Conservation (phyloP, 2,888 invertebrate species). For the Salpingus planirostris region DNA sequence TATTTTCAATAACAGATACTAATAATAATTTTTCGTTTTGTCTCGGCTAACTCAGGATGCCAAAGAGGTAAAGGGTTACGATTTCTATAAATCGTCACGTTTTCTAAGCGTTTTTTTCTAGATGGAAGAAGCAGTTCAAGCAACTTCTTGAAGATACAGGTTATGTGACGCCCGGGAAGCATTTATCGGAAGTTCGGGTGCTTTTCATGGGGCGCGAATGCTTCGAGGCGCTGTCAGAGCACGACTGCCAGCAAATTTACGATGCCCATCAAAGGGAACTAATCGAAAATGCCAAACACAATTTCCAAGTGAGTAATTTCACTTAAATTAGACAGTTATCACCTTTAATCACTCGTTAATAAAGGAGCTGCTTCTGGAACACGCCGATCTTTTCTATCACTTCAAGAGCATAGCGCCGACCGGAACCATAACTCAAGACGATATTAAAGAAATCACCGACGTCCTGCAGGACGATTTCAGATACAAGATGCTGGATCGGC, state of each 20-base stretch:
- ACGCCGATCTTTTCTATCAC: conserved; percentile 88
- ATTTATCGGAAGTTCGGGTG: conserved; percentile 80
- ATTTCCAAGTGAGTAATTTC: conserved; percentile 61
- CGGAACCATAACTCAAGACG: conserved; percentile 87
- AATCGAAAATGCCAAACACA: conserved; percentile 80
- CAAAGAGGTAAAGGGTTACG: conserved; percentile 43
- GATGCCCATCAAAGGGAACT: conserved; percentile 88
- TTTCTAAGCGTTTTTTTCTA: conserved; percentile 33
- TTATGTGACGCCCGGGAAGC: conserved; percentile 93
- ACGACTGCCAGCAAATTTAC: conserved; percentile 86
- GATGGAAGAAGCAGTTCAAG: conserved; percentile 92
- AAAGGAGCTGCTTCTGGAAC: conserved; percentile 81
- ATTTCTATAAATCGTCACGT: neutral
- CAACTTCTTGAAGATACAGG: conserved; percentile 87
- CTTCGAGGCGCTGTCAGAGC: conserved; percentile 83
- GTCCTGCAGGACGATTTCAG: conserved; percentile 86
- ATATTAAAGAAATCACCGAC: conserved; percentile 88
- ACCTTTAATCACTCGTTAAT: no score
- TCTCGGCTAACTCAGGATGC: conserved; percentile 39
- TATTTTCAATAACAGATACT: no score
- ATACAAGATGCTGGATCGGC: conserved; percentile 88
- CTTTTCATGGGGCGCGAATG: conserved; percentile 91
- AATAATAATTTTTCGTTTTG: conserved; percentile 13
- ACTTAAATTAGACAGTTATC: no score
- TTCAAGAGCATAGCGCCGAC: conserved; percentile 84